A percentile compares a stretch with the other conserved stretches of the same genome.
Conservation (phyloP, 1,140 invertebrate species). For the Caerostris extrusa region DNA sequence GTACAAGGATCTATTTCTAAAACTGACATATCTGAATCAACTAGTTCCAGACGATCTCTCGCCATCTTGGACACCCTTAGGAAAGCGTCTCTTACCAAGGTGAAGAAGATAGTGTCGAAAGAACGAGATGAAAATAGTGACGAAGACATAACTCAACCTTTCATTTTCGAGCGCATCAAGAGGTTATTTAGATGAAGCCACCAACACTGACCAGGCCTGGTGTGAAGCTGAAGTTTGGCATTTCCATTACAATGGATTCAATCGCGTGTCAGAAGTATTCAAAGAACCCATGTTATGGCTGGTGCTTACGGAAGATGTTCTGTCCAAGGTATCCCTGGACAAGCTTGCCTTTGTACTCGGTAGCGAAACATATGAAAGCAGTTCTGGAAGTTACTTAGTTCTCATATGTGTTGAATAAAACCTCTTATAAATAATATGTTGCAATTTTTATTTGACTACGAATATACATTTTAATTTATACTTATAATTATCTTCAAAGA, state of each 20-base stretch:
- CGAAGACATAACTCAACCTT: conserved; percentile 85
- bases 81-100: neutral
- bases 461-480: too few species aligned
- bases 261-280: conserved; percentile 28
- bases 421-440: too few species aligned
- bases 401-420: neutral
- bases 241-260: conserved; percentile 42
- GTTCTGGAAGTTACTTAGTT: conserved; percentile 35
- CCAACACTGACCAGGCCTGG: conserved; percentile 39
- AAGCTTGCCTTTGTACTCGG: conserved; percentile 34
- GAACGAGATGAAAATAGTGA: conserved; percentile 68
- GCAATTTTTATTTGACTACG: too few species aligned
- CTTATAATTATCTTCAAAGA: too few species aligned
- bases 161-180: conserved; percentile 80
- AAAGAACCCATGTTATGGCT: conserved; percentile 9
- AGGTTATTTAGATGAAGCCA: conserved; percentile 47
- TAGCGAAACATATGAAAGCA: conserved; percentile 52
- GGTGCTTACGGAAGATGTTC: neutral
- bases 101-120: neutral
- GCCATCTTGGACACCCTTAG: conserved; percentile 48
- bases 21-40: neutral
- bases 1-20: too few species aligned
- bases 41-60: neutral
- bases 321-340: conserved; percentile 23
- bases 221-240: conserved; percentile 48